phyloP scores from a whole-genome alignment of 2,797 vertebrate species.

The Rhinophrynus dorsalis region DNA sequence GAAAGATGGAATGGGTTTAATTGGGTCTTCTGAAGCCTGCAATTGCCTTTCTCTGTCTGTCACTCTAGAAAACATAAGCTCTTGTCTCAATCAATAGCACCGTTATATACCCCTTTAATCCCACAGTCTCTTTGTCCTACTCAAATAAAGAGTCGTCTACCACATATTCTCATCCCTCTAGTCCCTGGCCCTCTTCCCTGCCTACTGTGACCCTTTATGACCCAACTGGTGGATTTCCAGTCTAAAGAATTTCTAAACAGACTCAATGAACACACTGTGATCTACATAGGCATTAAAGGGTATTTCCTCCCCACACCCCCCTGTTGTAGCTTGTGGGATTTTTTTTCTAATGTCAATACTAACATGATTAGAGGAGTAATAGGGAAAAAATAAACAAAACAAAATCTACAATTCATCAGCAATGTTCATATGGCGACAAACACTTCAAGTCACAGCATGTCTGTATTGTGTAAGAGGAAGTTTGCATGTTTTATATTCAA shows the following conservation, averaged over 20 bases:
- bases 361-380: background rate
- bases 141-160: constrained; percentile 42
- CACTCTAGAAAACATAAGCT: constrained; percentile 63
- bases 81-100: constrained; percentile 68
- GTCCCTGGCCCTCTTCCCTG: constrained; percentile 60
- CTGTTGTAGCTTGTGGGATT: background rate
- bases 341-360: constrained; percentile 2
- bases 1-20: constrained; percentile 64
- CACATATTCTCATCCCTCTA: constrained; percentile 55
- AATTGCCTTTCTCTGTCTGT: constrained; percentile 64
- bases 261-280: constrained; percentile 62
- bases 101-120: constrained; percentile 65
- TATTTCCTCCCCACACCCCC: background rate
- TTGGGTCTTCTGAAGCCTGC: constrained; percentile 62
- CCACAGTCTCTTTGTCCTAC: constrained; percentile 57
- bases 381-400: background rate
- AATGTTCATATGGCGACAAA: too few relatives aligned
- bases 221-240: constrained; percentile 51
- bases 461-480: too few relatives aligned
- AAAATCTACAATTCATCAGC: background rate
- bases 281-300: constrained; percentile 59
- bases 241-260: constrained; percentile 63
- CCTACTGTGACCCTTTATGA: constrained; percentile 60
- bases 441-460: too few relatives aligned
- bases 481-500: too few relatives aligned